Conservation (phyloP, 2,888 invertebrate species). For the Seira musarum region DNA sequence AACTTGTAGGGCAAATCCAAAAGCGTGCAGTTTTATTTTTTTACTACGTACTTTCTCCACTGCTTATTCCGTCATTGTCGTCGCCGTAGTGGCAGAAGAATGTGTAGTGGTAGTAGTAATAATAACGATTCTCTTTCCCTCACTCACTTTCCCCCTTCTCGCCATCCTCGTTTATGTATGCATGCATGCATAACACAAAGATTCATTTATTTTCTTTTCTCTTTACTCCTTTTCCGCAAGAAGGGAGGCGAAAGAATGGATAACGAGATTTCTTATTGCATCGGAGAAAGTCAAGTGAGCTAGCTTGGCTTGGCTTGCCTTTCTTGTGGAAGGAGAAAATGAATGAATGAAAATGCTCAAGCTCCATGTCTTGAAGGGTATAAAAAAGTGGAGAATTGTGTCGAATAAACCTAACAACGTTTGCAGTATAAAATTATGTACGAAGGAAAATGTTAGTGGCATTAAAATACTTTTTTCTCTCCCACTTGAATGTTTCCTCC, state of each 20-base stretch:
- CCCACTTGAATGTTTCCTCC: neutral
- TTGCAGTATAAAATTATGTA: constrained; percentile 1
- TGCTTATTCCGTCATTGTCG: neutral
- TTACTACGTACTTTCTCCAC: neutral
- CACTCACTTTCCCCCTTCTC: too few species aligned
- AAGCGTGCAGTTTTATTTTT: neutral
- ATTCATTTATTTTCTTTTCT: constrained; percentile 1
- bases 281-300: neutral
- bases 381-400: constrained; percentile 38
- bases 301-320: constrained; percentile 6
- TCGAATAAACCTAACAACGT: constrained; percentile 27
- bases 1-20: neutral
- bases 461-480: neutral
- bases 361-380: too few species aligned
- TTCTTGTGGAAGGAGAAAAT: constrained; percentile 20
- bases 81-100: too few species aligned
- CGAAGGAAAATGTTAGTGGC: neutral
- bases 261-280: constrained; percentile 29
- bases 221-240: neutral
- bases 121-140: neutral
- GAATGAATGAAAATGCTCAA: constrained; percentile 35
- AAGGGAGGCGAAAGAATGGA: constrained; percentile 1
- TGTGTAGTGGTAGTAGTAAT: neutral
- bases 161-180: constrained; percentile 20
- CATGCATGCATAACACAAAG: constrained; percentile 1